A percentile compares a stretch with the other conserved stretches of the same genome.
These are phyloP conservation scores for Aplochiton taeniatus DNA, from an alignment of 2,797 vertebrate species.

Conservation along the genomic window DNA sequence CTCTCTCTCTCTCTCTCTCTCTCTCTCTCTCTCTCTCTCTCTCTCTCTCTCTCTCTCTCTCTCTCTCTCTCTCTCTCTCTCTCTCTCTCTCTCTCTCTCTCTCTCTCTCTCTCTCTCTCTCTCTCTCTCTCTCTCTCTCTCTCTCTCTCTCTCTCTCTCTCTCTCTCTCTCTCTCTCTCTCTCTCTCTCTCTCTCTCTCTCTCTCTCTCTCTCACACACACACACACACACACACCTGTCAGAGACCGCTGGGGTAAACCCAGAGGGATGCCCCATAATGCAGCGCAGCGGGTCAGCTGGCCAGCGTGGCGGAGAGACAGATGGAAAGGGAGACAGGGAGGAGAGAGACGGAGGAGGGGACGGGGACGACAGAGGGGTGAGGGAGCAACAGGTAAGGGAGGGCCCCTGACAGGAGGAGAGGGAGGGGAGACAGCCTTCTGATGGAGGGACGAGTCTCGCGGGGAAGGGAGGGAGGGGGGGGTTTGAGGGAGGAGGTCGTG, in stretches of 20 bases:
- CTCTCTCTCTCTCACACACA: background rate
- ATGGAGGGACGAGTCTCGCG: background rate
- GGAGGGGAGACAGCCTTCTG: background rate
- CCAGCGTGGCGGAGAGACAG: background rate
- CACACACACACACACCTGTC: slow-evolving; percentile 1
- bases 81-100: background rate
- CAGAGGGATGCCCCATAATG: background rate
- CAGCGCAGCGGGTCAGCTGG: background rate
- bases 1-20: background rate
- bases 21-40: no score
- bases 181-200: background rate
- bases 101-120: background rate
- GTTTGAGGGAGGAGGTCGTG: background rate
- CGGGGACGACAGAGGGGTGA: background rate
- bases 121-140: no score
- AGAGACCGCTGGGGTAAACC: background rate
- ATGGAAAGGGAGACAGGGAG: background rate
- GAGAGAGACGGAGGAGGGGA: background rate
- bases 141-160: background rate
- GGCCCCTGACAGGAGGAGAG: background rate
- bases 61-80: background rate
- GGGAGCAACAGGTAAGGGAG: background rate
- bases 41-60: slow-evolving; percentile 1
- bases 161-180: background rate
- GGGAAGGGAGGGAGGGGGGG: background rate